Percentiles rank a stretch among this genome's conserved stretches.
Conservation (phyloP, 2,797 vertebrate genomes). For the Passerculus sandwichensis region DNA sequence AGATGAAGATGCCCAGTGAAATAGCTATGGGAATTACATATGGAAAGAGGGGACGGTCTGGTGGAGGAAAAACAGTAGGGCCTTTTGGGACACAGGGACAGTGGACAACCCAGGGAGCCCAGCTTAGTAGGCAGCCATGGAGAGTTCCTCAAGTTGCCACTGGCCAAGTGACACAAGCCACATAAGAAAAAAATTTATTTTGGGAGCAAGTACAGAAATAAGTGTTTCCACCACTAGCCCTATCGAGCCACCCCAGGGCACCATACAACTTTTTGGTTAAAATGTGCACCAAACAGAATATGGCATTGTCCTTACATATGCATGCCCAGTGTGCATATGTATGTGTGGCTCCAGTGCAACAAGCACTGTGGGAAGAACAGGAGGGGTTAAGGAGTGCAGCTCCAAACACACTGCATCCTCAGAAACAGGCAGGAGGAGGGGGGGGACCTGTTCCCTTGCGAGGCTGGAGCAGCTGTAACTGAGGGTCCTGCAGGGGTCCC, state of each 20-base stretch:
- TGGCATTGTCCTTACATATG: background rate
- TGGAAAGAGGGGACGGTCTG: background rate
- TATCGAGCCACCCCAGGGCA: background rate
- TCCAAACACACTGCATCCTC: background rate
- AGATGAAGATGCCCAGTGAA: background rate
- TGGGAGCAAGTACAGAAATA: background rate
- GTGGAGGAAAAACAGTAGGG: background rate
- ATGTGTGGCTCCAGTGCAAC: background rate
- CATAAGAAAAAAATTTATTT: background rate
- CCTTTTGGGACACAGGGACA: background rate
- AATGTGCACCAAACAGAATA: background rate
- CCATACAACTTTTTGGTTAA: background rate
- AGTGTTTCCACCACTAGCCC: background rate
- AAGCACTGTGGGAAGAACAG: background rate
- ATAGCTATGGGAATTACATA: fast-evolving
- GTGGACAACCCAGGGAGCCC: background rate
- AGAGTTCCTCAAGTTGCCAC: background rate
- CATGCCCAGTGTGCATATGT: too few species aligned
- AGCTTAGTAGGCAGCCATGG: background rate
- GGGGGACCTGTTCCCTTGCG: background rate
- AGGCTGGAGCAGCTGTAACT: slow-evolving; percentile 17
- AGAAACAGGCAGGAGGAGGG: background rate
- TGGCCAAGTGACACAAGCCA: background rate
- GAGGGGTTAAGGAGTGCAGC: background rate
- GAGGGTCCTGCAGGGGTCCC: background rate